These are phyloP conservation scores for Hestina assimilis DNA, from an alignment of 1,140 invertebrate genomes.

Conservation along the genomic window DNA sequence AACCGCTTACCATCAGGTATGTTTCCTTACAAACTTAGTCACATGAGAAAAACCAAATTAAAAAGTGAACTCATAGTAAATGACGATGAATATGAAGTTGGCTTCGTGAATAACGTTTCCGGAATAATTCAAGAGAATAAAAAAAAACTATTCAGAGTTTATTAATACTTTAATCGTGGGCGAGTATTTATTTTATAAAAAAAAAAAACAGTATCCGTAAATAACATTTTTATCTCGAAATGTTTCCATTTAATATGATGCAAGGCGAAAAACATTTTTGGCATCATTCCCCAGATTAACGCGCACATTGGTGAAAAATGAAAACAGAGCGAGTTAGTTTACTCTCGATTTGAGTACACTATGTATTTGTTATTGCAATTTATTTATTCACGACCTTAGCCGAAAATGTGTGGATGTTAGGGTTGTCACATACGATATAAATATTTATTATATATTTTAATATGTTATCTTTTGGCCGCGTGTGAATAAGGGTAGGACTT, in stretches of 20 bases:
- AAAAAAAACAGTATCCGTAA: conserved; percentile 10
- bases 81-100: no score
- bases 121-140: no score
- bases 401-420: not conserved
- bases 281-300: conserved; percentile 38
- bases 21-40: no score
- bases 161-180: no score
- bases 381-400: conserved; percentile 11
- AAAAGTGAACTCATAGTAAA: no score
- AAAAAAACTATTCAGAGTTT: no score
- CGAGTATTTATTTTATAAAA: conserved; percentile 13
- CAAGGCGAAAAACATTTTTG: conserved; percentile 45
- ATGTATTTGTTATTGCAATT: conserved; percentile 15
- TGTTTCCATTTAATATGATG: conserved; percentile 36
- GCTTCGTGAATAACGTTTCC: not conserved
- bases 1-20: no score
- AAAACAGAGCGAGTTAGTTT: conserved; percentile 27
- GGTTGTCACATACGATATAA: not conserved
- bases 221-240: conserved; percentile 28
- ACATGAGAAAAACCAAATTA: no score
- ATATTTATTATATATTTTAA: no score
- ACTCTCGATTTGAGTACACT: conserved; percentile 9
- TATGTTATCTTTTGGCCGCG: no score
- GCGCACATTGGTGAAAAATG: conserved; percentile 36
- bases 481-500: no score